Evolutionary conservation across 2,888 invertebrate species (phyloP).

Genomic region (Branchellion lobata): DNA sequence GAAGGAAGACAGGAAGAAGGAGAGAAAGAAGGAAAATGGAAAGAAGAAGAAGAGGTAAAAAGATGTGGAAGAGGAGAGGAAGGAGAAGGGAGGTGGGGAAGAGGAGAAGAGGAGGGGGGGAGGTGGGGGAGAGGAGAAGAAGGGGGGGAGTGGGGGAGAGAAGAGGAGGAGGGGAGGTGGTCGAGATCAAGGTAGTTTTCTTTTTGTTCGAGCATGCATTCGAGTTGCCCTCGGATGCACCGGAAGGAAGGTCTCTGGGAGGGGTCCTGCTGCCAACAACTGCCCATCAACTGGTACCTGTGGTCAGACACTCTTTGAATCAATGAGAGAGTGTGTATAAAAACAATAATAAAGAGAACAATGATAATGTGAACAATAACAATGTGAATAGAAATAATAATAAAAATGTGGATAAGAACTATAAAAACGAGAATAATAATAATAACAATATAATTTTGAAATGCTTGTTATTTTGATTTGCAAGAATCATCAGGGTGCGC

Average conservation of each 20-base stretch:
- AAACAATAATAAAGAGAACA: neutral
- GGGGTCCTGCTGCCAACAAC: slow-evolving; percentile 59
- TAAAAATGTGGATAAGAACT: too few species aligned
- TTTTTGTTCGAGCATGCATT: slow-evolving; percentile 56
- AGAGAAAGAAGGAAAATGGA: too few species aligned
- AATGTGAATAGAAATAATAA: neutral
- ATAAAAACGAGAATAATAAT: too few species aligned
- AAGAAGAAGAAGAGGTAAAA: too few species aligned
- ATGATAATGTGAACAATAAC: neutral
- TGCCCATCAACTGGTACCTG: slow-evolving; percentile 59
- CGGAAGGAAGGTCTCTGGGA: slow-evolving; percentile 57
- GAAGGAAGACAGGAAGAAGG: too few species aligned
- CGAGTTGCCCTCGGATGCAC: slow-evolving; percentile 56
- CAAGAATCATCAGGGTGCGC: too few species aligned
- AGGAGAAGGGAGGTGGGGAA: neutral
- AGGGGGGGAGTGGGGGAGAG: neutral
- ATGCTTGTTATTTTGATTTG: too few species aligned
- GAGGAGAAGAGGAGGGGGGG: slow-evolving; percentile 52
- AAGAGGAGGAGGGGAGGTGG: slow-evolving; percentile 55
- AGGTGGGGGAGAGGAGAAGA: slow-evolving; percentile 55
- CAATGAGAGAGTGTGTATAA: neutral
- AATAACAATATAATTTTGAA: too few species aligned
- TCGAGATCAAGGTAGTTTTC: slow-evolving; percentile 59
- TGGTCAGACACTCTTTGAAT: slow-evolving; percentile 42
- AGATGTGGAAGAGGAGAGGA: too few species aligned